phyloP scores from a whole-genome alignment of 2,797 vertebrate species.

The Anas georgica region DNA sequence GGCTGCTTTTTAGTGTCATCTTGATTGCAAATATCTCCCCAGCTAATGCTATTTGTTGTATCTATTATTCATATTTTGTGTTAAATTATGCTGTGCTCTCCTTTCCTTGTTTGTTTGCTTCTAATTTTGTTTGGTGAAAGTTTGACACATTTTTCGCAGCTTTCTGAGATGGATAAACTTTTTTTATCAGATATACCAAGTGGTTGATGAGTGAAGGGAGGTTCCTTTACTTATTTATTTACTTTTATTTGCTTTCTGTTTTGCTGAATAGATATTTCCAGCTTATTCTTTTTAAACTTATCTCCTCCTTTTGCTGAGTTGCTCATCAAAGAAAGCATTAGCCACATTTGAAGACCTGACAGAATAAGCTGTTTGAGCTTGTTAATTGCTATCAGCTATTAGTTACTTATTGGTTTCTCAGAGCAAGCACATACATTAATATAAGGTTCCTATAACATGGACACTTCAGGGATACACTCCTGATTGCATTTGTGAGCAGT shows the following conservation, averaged over 20 bases:
- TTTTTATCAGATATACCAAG: background rate
- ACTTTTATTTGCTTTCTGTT: background rate
- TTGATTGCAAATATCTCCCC: background rate
- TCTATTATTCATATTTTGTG: background rate
- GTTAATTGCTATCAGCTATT: background rate
- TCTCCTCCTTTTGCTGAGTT: background rate
- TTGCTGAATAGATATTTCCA: background rate
- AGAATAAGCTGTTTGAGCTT: background rate
- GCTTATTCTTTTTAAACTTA: background rate
- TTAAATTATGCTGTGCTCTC: background rate
- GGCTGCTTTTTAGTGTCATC: background rate
- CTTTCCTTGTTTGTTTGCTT: background rate
- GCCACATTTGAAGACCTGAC: background rate
- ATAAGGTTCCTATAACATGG: background rate
- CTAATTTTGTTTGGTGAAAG: background rate
- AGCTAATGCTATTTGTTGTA: background rate
- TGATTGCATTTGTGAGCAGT: background rate
- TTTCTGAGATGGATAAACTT: background rate
- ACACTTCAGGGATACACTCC: background rate
- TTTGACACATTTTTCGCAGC: background rate
- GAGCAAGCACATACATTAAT: background rate
- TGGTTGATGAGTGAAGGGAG: background rate
- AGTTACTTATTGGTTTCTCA: background rate
- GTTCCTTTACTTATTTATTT: background rate
- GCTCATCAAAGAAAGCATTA: background rate